Evolutionary conservation across 2,888 invertebrate genomes (phyloP).

Genomic region (Drosophila kambysellisi): DNA sequence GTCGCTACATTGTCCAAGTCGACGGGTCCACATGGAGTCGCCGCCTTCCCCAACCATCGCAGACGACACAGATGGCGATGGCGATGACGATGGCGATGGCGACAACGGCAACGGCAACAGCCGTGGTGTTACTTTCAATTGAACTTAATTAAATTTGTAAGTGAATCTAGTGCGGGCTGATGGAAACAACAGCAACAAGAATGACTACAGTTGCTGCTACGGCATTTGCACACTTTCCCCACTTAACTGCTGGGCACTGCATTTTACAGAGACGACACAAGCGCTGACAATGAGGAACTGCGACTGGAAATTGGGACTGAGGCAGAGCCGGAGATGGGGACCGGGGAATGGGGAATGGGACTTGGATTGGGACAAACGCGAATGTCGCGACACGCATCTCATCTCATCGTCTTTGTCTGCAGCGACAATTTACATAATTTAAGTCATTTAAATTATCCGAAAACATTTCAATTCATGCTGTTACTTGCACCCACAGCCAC

Average conservation of each 20-base stretch:
- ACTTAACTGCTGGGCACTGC: conserved; percentile 36
- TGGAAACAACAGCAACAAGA: conserved; percentile 10
- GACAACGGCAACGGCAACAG: conserved; percentile 37
- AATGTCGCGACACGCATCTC: conserved; percentile 30
- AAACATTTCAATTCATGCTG: conserved; percentile 76
- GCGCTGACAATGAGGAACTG: conserved; percentile 58
- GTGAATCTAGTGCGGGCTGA: conserved; percentile 84
- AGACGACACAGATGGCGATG: conserved; percentile 7
- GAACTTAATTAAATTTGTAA: conserved; percentile 85
- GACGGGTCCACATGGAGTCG: conserved; percentile 36
- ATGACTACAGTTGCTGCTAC: conserved; percentile 2
- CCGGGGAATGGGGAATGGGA: not conserved
- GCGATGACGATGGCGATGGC: conserved; percentile 6
- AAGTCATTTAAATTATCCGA: conserved; percentile 82
- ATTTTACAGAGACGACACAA: conserved; percentile 43
- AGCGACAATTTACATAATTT: conserved; percentile 84
- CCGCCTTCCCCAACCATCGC: conserved; percentile 3
- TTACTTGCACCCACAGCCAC: conserved; percentile 57
- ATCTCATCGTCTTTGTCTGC: conserved; percentile 70
- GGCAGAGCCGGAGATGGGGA: not conserved
- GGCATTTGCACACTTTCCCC: conserved; percentile 25
- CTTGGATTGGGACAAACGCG: conserved; percentile 28
- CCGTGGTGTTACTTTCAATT: conserved; percentile 83
- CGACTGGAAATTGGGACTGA: conserved; percentile 1
- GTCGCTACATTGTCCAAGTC: conserved; percentile 61